Conservation (phyloP, 2,797 vertebrate species). For the Pseudopleuronectes americanus region DNA sequence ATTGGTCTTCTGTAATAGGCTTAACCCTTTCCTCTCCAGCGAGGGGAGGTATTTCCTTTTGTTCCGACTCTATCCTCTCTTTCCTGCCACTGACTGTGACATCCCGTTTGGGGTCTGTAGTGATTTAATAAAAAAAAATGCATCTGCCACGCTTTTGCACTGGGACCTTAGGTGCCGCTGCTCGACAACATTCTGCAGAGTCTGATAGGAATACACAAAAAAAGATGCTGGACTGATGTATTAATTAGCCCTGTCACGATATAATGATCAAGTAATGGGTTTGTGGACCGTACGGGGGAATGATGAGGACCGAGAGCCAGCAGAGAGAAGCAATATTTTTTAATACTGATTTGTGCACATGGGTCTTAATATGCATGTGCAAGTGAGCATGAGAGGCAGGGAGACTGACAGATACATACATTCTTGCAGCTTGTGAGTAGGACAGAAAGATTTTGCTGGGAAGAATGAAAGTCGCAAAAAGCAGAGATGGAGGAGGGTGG, state of each 20-base stretch:
- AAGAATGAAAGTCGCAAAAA: conserved; percentile 58
- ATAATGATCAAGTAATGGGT: conserved; percentile 56
- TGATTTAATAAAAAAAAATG: conserved; percentile 30
- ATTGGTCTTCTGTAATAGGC: conserved; percentile 94
- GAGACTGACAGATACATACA: conserved; percentile 48
- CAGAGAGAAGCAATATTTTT: conserved; percentile 52
- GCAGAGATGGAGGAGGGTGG: conserved; percentile 36
- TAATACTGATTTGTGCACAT: conserved; percentile 48
- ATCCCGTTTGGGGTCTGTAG: conserved; percentile 51
- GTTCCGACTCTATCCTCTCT: conserved; percentile 57
- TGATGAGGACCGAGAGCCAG: conserved; percentile 46
- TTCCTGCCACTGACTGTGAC: conserved; percentile 43
- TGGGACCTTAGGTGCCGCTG: conserved; percentile 36
- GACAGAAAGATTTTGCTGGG: conserved; percentile 52
- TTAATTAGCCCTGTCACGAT: conserved; percentile 59
- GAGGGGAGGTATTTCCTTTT: conserved; percentile 75
- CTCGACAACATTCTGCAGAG: conserved; percentile 41
- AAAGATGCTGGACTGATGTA: conserved; percentile 32
- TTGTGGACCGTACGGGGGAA: conserved; percentile 24
- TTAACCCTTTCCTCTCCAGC: conserved; percentile 83
- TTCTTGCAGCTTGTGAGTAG: conserved; percentile 49
- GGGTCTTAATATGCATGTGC: conserved; percentile 57
- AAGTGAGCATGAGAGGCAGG: conserved; percentile 49
- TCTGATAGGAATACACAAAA: conserved; percentile 15
- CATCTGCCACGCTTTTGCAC: conserved; percentile 35